Conservation (phyloP, 2,113 vertebrate species). For the Scatophagus argus region DNA sequence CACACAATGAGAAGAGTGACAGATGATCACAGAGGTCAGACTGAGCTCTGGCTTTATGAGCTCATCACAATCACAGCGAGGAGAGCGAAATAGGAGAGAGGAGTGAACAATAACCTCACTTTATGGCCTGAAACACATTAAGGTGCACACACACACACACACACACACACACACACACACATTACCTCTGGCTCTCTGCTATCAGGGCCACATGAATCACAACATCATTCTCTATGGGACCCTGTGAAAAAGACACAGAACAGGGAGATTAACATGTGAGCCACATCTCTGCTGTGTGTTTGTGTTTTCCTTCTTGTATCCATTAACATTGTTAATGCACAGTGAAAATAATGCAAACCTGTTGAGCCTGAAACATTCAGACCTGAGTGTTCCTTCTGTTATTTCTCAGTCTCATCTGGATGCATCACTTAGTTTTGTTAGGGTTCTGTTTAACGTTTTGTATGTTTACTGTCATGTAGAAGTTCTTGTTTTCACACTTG, state of each 20-base stretch:
- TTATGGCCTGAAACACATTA: constrained; percentile 28
- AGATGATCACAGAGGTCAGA: constrained; percentile 52
- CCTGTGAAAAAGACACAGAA: constrained; percentile 83
- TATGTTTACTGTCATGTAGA: not conserved
- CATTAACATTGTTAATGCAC: not conserved
- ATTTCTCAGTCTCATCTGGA: not conserved
- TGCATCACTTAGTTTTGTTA: not conserved
- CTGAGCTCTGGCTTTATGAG: constrained; percentile 43
- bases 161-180: constrained; percentile 5
- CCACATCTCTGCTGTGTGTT: not conserved
- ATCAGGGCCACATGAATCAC: constrained; percentile 94
- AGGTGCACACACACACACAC: constrained; percentile 1
- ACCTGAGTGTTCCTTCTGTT: not conserved
- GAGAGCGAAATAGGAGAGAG: constrained; percentile 19
- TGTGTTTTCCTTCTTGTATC: not conserved
- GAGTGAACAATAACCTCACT: not conserved
- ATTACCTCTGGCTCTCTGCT: constrained; percentile 97
- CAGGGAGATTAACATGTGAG: constrained; percentile 12
- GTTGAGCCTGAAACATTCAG: not conserved
- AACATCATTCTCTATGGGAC: constrained; percentile 95
- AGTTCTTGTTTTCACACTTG: not conserved
- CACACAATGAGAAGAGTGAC: constrained; percentile 32
- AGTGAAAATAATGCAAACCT: not conserved
- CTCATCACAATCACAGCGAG: constrained; percentile 27
- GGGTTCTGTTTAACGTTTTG: not conserved